Evolutionary conservation across 1,140 invertebrate genomes (phyloP).

Genomic region (Drosophila ficusphila): DNA sequence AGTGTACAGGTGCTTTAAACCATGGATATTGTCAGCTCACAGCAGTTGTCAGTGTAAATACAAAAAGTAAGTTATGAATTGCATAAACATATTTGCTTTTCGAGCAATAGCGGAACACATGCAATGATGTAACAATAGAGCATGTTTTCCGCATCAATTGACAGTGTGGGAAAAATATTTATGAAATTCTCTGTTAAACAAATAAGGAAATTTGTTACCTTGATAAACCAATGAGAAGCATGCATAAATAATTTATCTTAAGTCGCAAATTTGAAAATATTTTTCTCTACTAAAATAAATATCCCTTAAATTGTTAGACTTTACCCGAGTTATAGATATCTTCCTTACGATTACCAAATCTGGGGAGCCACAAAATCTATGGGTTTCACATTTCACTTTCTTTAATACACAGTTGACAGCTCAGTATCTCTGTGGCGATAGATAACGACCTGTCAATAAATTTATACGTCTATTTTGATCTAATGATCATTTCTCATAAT

Average conservation of each 20-base stretch:
- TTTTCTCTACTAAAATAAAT: neutral
- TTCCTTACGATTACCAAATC: slow-evolving; percentile 20
- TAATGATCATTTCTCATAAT: slow-evolving; percentile 70
- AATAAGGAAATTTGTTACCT: neutral
- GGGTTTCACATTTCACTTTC: slow-evolving; percentile 46
- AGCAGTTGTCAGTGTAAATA: slow-evolving; percentile 27
- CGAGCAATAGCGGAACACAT: neutral
- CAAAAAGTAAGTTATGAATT: slow-evolving; percentile 33
- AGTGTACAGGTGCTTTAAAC: slow-evolving; percentile 17
- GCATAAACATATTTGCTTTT: slow-evolving; percentile 4
- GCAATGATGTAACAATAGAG: neutral
- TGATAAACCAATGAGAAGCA: too few relatives aligned
- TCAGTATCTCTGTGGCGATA: slow-evolving; percentile 34
- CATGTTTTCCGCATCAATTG: neutral
- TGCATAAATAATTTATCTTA: neutral
- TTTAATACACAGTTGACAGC: slow-evolving; percentile 34
- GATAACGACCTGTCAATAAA: slow-evolving; percentile 64
- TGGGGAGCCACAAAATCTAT: neutral
- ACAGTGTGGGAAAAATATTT: neutral
- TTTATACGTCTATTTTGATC: slow-evolving; percentile 45
- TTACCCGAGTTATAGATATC: neutral
- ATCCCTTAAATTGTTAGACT: neutral
- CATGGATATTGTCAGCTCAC: neutral
- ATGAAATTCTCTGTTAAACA: neutral
- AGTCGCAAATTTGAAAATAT: neutral